phyloP scores from a whole-genome alignment of 2,888 invertebrate genomes.

The Tigriopus californicus region DNA sequence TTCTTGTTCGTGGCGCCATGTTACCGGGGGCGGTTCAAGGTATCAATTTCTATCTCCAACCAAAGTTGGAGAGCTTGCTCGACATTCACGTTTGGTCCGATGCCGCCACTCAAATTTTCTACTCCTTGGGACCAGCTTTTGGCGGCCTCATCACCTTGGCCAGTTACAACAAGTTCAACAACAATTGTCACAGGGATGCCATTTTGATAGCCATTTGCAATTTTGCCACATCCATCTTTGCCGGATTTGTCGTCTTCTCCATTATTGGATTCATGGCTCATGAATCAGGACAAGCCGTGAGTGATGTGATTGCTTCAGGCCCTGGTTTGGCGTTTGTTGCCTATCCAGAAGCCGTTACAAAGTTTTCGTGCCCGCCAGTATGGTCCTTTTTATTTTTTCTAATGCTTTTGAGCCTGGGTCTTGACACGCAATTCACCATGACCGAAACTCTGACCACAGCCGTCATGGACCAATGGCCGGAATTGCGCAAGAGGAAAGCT shows the following conservation, averaged over 20 bases:
- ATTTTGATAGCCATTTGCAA: conserved; percentile 30
- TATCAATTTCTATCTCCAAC: conserved; percentile 55
- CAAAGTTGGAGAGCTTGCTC: conserved; percentile 48
- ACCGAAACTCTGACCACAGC: conserved; percentile 5
- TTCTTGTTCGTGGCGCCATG: conserved; percentile 52
- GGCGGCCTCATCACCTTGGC: conserved; percentile 35
- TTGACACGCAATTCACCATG: neutral
- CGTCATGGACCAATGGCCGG: neutral
- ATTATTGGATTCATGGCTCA: conserved; percentile 60
- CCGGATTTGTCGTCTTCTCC: conserved; percentile 57
- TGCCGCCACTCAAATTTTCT: conserved; percentile 9
- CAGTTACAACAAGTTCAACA: conserved; percentile 34
- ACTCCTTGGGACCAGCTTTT: conserved; percentile 31
- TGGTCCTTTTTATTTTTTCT: conserved; percentile 52
- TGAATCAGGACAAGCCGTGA: conserved; percentile 1
- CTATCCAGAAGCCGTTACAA: conserved; percentile 55
- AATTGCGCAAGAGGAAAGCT: neutral
- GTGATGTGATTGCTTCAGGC: conserved; percentile 22
- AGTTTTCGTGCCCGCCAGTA: conserved; percentile 28
- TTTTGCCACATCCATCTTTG: conserved; percentile 55
- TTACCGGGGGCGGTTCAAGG: conserved; percentile 58
- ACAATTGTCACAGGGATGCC: conserved; percentile 27
- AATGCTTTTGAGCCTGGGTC: conserved; percentile 49
- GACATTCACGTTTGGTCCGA: conserved; percentile 34
- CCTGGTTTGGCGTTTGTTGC: conserved; percentile 62